Evolutionary conservation across 2,113 vertebrate genomes (phyloP), one percentile per base, ranked within the genome.

Genomic region (Pogonocichla stellata): DNA sequence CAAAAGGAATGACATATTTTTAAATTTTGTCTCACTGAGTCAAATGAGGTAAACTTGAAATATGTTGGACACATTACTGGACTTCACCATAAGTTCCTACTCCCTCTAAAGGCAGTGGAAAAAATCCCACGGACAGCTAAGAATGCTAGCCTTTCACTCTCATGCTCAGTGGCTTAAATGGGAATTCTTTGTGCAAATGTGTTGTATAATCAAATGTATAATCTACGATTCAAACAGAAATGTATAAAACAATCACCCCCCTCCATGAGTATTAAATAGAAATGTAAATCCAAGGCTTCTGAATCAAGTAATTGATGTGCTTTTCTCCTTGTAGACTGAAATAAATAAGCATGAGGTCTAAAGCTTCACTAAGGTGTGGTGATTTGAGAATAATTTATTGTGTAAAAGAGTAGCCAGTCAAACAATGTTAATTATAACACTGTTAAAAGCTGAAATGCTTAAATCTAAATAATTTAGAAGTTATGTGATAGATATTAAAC

Each of bases 401-500:
- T 42, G 14, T 62, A 79, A 88, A 88, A 90, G 60, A 92, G 60
- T 31, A 80, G 67, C 17, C 31, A 88, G 90, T 64, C 58, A 90
- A 97, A 96, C 54, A 82, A 28, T 83, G 69, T 88, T 96, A 95
- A 95, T 96, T 97, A 78, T 92, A 90, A 80, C 47, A 81, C 53
- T 58, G 40, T 71, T 91, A 56, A 94, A 91, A 88, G 16, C 45
- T 82, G 50, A 80, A 93, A 92, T 80, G 66, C 24, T 95, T 90
- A 93, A 86, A 93, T 92, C 47, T 93, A 96, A 97, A 96, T 95
- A 1, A 86, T 96, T 92, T 94, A 92, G 61, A 96, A 94, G 38
- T 64, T 93, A 64, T 66, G 65, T 85, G 78, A 93, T 92, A 92
- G 92, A 90, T 94, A 92, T 92, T 96, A 97, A 93, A 91, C 80